Evolutionary conservation across 2,888 invertebrate species (phyloP).

Genomic region (Stramonita haemastoma): DNA sequence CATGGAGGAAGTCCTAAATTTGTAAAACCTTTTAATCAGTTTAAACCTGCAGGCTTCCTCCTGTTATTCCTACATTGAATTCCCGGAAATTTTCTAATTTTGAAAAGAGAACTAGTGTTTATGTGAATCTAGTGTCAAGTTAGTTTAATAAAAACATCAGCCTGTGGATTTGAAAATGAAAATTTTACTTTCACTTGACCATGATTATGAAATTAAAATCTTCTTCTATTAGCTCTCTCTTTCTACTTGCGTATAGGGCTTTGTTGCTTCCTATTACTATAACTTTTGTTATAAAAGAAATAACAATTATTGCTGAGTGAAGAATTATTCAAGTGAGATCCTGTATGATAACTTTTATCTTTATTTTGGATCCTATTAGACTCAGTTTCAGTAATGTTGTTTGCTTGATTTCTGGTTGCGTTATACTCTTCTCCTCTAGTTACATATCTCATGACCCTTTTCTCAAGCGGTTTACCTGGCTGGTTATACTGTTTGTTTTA

Average conservation of each 20-base stretch:
- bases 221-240: not conserved
- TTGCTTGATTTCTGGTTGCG: constrained; percentile 23
- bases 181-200: not conserved
- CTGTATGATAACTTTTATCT: not conserved
- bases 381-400: constrained; percentile 24
- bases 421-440: constrained; percentile 10
- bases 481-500: constrained; percentile 7
- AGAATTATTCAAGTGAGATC: not conserved
- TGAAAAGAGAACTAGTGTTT: constrained; percentile 27
- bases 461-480: not conserved
- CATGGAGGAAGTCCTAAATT: constrained; percentile 79
- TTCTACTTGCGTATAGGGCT: not conserved
- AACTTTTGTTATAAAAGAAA: not conserved
- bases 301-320: not conserved
- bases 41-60: not conserved
- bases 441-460: constrained; percentile 19
- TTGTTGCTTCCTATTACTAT: not conserved
- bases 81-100: not conserved
- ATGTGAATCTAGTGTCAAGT: constrained; percentile 25
- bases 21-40: not conserved
- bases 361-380: not conserved
- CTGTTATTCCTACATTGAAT: not conserved
- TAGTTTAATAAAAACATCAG: constrained; percentile 39
- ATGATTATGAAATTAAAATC: not conserved
- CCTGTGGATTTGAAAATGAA: constrained; percentile 36